phyloP scores from a whole-genome alignment of 1,140 invertebrate genomes.

The Brachionus paranguensis region DNA sequence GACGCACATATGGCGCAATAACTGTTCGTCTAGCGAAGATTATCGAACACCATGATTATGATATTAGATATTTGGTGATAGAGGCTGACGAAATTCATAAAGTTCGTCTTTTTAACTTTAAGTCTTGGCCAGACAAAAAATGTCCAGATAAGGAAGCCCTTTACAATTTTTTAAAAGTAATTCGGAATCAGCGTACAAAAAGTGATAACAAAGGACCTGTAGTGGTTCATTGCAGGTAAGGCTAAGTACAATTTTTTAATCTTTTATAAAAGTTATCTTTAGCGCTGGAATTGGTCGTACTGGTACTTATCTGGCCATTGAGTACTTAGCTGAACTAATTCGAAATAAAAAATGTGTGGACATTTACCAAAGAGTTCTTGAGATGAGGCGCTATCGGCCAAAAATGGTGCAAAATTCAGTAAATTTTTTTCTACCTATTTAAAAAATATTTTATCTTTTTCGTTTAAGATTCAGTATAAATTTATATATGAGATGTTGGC shows the following conservation, averaged over 20 bases:
- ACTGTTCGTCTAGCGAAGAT: not conserved
- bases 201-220: not conserved
- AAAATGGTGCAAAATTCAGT: constrained; percentile 40
- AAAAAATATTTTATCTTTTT: not conserved
- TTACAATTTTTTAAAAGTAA: constrained; percentile 14
- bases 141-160: not conserved
- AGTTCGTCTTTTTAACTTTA: constrained; percentile 11
- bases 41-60: not conserved
- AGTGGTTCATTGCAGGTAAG: constrained; percentile 26
- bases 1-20: not conserved
- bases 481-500: constrained; percentile 34
- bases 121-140: constrained; percentile 14
- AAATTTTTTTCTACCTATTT: not conserved
- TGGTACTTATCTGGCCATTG: constrained; percentile 80
- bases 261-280: not conserved
- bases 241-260: not conserved
- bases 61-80: not conserved
- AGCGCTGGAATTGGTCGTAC: constrained; percentile 89
- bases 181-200: not conserved
- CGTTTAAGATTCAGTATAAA: not conserved
- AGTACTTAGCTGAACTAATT: constrained; percentile 77
- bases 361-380: constrained; percentile 4
- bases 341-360: constrained; percentile 40
- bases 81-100: not conserved
- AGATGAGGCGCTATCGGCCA: constrained; percentile 1